Conservation (phyloP, 1,140 invertebrate species). For the Drosophila tristis region DNA sequence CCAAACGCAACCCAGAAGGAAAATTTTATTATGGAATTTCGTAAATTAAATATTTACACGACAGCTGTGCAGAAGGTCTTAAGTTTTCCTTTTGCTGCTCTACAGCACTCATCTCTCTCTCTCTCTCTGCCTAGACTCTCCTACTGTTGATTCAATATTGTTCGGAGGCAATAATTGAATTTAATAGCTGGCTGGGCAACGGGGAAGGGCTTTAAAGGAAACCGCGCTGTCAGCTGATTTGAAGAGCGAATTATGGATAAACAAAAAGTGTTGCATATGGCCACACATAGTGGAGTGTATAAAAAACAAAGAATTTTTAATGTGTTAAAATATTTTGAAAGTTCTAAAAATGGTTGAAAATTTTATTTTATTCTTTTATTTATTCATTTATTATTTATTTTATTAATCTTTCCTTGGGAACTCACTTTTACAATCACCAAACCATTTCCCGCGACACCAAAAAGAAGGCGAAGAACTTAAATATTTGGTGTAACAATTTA, state of each 20-base stretch:
- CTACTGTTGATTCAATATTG: constrained; percentile 61
- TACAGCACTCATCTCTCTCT: constrained; percentile 3
- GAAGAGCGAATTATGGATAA: background rate
- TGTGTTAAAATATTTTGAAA: too few species aligned
- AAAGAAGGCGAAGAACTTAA: too few species aligned
- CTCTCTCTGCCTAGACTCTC: background rate
- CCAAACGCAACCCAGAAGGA: constrained; percentile 42
- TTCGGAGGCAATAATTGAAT: constrained; percentile 66
- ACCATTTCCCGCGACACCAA: too few species aligned
- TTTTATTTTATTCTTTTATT: too few species aligned
- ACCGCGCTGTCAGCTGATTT: constrained; percentile 1
- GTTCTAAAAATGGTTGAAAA: too few species aligned
- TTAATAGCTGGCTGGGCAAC: constrained; percentile 55
- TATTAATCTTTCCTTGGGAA: too few species aligned
- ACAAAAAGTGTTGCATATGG: too few species aligned
- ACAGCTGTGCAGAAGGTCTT: constrained; percentile 72
- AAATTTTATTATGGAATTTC: constrained; percentile 79
- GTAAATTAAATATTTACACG: constrained; percentile 81
- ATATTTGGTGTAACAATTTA: too few species aligned
- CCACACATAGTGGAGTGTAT: too few species aligned
- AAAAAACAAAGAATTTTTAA: too few species aligned
- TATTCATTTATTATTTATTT: too few species aligned
- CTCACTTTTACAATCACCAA: too few species aligned
- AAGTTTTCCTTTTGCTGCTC: constrained; percentile 19
- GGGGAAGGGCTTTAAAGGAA: background rate